Evolutionary conservation across 1,140 invertebrate genomes (phyloP).

Genomic region (Neodiprion virginianus): DNA sequence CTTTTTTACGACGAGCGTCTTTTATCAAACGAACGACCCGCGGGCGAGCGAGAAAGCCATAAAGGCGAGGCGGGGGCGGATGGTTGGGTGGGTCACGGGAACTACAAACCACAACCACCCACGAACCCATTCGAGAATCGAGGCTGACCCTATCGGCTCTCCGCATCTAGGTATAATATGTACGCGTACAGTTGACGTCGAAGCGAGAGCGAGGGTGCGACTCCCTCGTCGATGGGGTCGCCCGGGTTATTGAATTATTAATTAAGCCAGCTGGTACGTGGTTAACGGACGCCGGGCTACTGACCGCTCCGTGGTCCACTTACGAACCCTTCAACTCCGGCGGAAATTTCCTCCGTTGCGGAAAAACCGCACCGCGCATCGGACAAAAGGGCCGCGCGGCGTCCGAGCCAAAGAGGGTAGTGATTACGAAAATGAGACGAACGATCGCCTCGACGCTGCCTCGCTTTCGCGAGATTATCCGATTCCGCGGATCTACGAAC

Average conservation of each 20-base stretch:
- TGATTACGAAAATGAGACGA: no score
- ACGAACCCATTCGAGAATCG: not conserved
- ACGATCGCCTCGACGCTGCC: no score
- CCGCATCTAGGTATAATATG: not conserved
- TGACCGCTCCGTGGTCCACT: no score
- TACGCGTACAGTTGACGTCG: not conserved
- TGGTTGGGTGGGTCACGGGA: not conserved
- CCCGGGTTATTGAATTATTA: slow-evolving; percentile 2
- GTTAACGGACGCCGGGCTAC: slow-evolving; percentile 2
- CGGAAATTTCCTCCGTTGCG: no score
- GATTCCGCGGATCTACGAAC: no score
- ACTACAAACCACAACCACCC: not conserved
- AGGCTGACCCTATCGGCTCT: not conserved
- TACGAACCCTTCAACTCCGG: no score
- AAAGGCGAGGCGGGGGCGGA: not conserved
- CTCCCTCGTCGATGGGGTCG: not conserved
- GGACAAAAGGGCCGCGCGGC: no score
- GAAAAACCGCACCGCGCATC: no score
- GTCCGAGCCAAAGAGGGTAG: no score
- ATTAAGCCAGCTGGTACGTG: not conserved
- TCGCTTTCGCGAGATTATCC: no score
- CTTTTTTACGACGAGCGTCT: not conserved
- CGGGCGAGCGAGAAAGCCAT: not conserved
- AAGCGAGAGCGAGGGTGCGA: not conserved
- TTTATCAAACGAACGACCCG: not conserved